A percentile compares a stretch with the other conserved stretches of the same genome.
These are phyloP conservation scores for Elaphurus davidianus DNA, from an alignment of 2,113 vertebrate species.

Conservation along the genomic window DNA sequence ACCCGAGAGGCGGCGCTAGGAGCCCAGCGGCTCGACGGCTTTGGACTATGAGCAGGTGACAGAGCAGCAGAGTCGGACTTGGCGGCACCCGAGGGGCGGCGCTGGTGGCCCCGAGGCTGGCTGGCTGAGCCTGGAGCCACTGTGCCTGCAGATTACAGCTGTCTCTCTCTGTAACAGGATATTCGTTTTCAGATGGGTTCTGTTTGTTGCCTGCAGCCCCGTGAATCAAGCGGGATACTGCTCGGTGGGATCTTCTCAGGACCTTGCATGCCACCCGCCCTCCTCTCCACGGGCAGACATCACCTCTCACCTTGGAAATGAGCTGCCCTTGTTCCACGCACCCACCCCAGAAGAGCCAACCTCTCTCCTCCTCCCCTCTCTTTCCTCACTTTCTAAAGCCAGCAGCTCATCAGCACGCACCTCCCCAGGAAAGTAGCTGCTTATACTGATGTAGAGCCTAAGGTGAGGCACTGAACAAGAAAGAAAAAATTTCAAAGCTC, in stretches of 20 bases:
- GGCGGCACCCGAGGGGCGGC: not conserved
- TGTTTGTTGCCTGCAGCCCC: not conserved
- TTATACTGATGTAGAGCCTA: not conserved
- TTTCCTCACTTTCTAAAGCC: not conserved
- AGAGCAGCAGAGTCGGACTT: not conserved
- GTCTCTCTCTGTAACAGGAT: not conserved
- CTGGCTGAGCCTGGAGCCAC: not conserved
- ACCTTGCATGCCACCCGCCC: not conserved
- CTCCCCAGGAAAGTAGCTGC: not conserved
- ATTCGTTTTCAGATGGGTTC: not conserved
- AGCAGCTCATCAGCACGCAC: not conserved
- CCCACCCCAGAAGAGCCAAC: not conserved
- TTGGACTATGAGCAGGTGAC: too few relatives aligned
- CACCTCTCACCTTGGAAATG: not conserved
- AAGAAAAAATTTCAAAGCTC: not conserved
- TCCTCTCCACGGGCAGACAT: rapidly evolving
- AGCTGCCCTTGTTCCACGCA: not conserved
- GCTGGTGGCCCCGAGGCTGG: not conserved
- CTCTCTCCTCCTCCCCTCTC: not conserved
- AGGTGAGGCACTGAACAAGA: not conserved
- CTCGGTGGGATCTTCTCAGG: not conserved
- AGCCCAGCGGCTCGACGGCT: too few relatives aligned
- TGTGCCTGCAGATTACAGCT: not conserved
- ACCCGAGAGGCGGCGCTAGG: not conserved
- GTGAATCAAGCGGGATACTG: not conserved